A percentile compares a stretch with the other conserved stretches of the same genome.
Evolutionary conservation across 2,797 vertebrate genomes (phyloP).

Genomic region (Gila robusta): DNA sequence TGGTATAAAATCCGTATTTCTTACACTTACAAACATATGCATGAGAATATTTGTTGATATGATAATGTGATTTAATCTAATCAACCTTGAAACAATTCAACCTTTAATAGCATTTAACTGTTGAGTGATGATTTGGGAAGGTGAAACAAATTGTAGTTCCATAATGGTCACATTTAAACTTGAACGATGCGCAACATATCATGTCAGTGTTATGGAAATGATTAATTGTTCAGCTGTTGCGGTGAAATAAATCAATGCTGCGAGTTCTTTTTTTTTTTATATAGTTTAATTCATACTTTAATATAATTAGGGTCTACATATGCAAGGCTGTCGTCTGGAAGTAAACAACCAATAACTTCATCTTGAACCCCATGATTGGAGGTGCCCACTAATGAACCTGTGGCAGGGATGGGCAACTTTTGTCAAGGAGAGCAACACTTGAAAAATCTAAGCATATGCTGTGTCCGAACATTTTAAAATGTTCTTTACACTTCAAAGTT

Average conservation of each 20-base stretch:
- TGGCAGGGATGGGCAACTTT: not conserved
- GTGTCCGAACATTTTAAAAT: not conserved
- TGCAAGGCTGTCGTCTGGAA: not conserved
- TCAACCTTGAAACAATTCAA: slow-evolving; percentile 15
- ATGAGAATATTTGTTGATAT: slow-evolving; percentile 52
- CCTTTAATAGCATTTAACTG: slow-evolving; percentile 13
- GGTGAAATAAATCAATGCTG: not conserved
- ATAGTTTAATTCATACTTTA: not conserved
- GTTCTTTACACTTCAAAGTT: too few species aligned
- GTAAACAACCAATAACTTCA: not conserved
- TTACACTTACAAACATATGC: slow-evolving; percentile 43
- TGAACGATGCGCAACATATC: not conserved
- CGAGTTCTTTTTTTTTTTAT: not conserved
- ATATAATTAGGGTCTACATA: not conserved
- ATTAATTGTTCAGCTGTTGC: not conserved
- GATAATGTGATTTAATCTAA: slow-evolving; percentile 38
- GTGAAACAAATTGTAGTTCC: slow-evolving; percentile 42
- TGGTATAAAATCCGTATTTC: slow-evolving; percentile 1
- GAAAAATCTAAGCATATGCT: not conserved
- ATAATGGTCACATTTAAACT: slow-evolving; percentile 4
- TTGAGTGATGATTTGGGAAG: slow-evolving; percentile 22
- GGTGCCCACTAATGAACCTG: not conserved
- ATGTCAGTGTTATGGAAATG: not conserved
- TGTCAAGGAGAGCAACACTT: not conserved
- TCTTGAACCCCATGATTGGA: not conserved